A percentile compares a stretch with the other conserved stretches of the same genome.
phyloP scores from a whole-genome alignment of 2,113 vertebrate species.

The Illadopsis cleaveri region DNA sequence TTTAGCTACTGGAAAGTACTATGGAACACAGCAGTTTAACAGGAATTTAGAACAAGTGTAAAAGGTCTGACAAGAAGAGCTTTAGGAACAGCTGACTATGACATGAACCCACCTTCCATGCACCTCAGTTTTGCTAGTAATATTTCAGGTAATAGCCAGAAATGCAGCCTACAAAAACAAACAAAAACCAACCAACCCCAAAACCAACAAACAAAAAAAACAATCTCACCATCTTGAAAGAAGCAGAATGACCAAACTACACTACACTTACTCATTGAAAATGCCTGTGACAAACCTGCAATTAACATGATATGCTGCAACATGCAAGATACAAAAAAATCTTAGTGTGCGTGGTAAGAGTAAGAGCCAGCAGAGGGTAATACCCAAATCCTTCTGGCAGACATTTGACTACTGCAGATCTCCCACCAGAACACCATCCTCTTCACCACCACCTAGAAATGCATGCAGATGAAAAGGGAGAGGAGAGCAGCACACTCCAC shows the following conservation, averaged over 20 bases:
- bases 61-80: background rate
- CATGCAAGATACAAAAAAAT: background rate
- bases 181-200: background rate
- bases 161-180: background rate
- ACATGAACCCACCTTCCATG: background rate
- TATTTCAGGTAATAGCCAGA: background rate
- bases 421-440: background rate
- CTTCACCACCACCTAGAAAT: background rate
- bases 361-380: background rate
- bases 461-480: background rate
- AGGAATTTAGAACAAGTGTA: background rate
- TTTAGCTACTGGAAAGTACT: background rate
- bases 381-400: background rate
- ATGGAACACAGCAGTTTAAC: background rate
- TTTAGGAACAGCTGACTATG: accelerated
- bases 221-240: background rate
- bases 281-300: background rate
- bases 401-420: background rate
- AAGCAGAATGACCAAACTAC: background rate
- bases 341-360: background rate
- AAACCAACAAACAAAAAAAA: background rate
- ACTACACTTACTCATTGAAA: background rate
- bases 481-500: background rate
- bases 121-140: background rate
- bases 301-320: background rate